Evolutionary conservation across 2,113 vertebrate species (phyloP).

Genomic region (cattle (Bos taurus)): ARS-UCD2.0 NW_020192292.1:7930001-7930500

Average conservation of each 20-base stretch:
- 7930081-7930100: neutral
- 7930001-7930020: neutral
- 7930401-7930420: neutral
- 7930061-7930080: neutral
- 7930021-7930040: neutral
- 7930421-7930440: neutral
- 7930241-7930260: neutral
- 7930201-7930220: neutral
- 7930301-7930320: neutral
- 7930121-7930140: neutral
- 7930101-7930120: neutral
- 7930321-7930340: neutral
- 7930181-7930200: conserved; percentile 24
- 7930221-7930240: neutral
- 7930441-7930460: neutral
- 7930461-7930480: neutral
- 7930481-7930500: neutral
- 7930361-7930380: neutral
- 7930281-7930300: neutral
- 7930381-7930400: neutral
- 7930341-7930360: neutral
- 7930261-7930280: neutral
- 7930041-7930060: neutral
- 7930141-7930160: conserved; percentile 29
- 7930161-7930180: neutral